Percentiles rank a stretch among this genome's conserved stretches.
phyloP scores from a whole-genome alignment of 2,113 vertebrate genomes.

The Serinus canaria region DNA sequence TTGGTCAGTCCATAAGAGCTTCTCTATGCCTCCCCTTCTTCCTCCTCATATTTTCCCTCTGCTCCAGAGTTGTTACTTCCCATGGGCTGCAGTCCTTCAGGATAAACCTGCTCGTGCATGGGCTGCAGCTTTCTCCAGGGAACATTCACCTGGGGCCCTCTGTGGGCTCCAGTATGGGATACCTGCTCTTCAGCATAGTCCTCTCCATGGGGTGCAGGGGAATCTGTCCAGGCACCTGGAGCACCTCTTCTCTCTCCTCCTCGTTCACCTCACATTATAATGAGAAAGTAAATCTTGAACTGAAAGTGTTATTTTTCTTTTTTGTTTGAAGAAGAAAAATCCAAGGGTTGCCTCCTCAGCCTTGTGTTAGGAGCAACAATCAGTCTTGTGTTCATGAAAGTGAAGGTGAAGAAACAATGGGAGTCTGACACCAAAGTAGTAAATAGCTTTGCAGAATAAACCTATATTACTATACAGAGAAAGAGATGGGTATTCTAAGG shows the following conservation, averaged over 20 bases:
- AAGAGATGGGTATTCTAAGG: not conserved
- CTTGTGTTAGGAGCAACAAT: not conserved
- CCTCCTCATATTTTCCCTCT: not conserved
- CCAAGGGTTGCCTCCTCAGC: not conserved
- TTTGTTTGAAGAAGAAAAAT: not conserved
- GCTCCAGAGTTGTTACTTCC: not conserved
- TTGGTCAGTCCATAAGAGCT: not conserved
- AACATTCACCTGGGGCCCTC: rapidly evolving
- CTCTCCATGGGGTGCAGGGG: not conserved
- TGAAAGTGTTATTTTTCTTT: not conserved
- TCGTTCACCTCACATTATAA: not conserved
- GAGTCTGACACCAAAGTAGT: not conserved
- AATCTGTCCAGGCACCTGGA: not conserved
- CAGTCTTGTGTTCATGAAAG: not conserved
- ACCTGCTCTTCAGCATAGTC: not conserved
- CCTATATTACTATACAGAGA: not conserved
- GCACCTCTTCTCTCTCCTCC: not conserved
- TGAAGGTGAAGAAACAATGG: not conserved
- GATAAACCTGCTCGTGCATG: not conserved
- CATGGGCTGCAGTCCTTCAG: not conserved
- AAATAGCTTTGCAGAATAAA: not conserved
- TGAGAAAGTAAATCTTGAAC: not conserved
- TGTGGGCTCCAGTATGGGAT: not conserved
- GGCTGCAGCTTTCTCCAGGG: not conserved
- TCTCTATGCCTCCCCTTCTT: not conserved